Evolutionary conservation across 1,140 invertebrate species (phyloP).

Genomic region (Diachasma alloeum): DNA sequence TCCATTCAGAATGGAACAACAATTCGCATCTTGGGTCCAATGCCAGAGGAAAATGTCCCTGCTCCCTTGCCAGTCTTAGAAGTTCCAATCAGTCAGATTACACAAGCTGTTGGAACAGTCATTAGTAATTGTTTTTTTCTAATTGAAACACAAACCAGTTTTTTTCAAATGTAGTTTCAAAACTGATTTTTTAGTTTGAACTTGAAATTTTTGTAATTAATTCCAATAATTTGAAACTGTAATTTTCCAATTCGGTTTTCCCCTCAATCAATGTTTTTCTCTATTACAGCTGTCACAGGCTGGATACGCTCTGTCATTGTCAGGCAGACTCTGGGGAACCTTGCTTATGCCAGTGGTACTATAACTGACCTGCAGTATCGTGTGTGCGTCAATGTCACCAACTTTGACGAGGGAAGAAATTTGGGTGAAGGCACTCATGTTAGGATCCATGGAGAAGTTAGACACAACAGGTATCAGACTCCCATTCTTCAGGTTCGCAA

Average conservation of each 20-base stretch:
- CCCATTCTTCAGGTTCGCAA: too few relatives aligned
- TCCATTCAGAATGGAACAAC: neutral
- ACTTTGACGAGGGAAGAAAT: too few relatives aligned
- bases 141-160: too few relatives aligned
- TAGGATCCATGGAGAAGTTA: too few relatives aligned
- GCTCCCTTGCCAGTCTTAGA: neutral
- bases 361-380: too few relatives aligned
- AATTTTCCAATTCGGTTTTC: neutral
- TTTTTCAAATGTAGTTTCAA: too few relatives aligned
- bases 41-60: neutral
- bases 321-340: too few relatives aligned
- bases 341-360: too few relatives aligned
- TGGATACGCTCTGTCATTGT: neutral
- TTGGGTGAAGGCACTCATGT: too few relatives aligned
- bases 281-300: neutral
- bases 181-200: too few relatives aligned
- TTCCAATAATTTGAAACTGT: neutral
- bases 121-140: neutral
- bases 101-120: neutral
- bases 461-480: too few relatives aligned
- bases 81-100: neutral
- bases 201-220: too few relatives aligned
- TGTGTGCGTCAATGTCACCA: neutral
- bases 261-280: neutral
- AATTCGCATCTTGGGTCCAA: neutral